Conservation (phyloP, 2,888 invertebrate genomes). For the Petrolisthes manimaculis region DNA sequence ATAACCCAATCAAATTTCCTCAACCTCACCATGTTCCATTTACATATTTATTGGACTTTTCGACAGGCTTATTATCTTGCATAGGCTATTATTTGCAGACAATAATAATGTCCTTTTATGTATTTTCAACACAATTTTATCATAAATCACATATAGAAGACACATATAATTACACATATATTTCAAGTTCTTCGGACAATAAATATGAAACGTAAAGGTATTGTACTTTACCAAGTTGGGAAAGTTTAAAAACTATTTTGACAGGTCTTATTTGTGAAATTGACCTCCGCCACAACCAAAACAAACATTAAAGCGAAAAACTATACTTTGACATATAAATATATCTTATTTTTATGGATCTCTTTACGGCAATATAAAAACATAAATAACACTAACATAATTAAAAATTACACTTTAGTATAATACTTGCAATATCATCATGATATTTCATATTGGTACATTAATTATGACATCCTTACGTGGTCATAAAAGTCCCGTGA, state of each 20-base stretch:
- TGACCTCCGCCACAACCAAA: not conserved
- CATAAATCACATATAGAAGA: too few species aligned
- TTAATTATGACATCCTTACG: not conserved
- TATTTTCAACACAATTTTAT: too few species aligned
- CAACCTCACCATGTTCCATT: too few species aligned
- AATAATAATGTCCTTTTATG: too few species aligned
- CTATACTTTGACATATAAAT: not conserved
- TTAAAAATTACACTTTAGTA: not conserved
- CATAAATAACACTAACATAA: not conserved
- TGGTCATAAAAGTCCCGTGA: conserved; percentile 20
- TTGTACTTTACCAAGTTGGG: too few species aligned
- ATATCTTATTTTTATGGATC: not conserved
- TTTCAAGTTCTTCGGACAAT: too few species aligned
- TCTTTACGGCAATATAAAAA: not conserved
- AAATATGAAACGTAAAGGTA: too few species aligned
- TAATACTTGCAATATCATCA: not conserved
- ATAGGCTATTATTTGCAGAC: too few species aligned
- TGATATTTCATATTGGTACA: not conserved
- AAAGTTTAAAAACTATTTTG: not conserved
- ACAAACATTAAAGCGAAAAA: not conserved
- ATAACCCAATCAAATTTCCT: too few species aligned
- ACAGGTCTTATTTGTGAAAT: not conserved
- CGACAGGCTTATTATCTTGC: too few species aligned
- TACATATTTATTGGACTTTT: too few species aligned
- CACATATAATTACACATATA: too few species aligned